Conservation (phyloP, 2,888 invertebrate species). For the Zaprionus obscuricornis region DNA sequence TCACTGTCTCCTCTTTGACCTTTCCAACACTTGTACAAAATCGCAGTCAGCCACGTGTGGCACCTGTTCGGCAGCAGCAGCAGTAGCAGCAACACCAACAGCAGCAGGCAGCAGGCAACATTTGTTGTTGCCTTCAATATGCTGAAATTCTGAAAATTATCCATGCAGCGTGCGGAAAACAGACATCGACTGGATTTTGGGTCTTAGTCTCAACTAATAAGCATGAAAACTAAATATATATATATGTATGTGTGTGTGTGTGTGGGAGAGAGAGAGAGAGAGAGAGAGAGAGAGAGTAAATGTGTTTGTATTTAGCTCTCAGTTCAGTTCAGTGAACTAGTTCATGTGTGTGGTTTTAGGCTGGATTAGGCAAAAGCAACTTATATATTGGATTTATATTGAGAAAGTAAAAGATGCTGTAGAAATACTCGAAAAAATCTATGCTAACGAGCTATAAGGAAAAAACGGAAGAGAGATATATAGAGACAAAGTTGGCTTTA, state of each 20-base stretch:
- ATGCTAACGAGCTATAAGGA: no score
- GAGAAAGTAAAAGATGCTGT: no score
- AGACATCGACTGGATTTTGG: conserved; percentile 33
- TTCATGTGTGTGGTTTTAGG: conserved; percentile 25
- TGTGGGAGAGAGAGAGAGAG: background rate
- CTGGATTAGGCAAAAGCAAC: no score
- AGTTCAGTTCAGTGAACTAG: conserved; percentile 39
- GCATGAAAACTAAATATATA: conserved; percentile 34
- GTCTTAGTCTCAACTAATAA: conserved; percentile 43
- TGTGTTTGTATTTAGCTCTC: background rate
- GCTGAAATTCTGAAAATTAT: conserved; percentile 35
- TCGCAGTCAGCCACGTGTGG: conserved; percentile 50
- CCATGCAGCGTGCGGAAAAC: conserved; percentile 22
- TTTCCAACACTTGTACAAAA: no score
- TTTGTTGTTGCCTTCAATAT: conserved; percentile 43
- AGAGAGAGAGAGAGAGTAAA: background rate
- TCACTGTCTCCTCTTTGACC: no score
- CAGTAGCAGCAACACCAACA: no score
- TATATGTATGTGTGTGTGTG: background rate
- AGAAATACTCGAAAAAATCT: no score
- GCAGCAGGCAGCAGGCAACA: no score
- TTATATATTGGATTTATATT: no score
- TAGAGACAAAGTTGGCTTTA: no score
- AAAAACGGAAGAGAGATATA: no score
- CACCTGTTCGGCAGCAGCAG: conserved; percentile 48